Base-by-base conservation (phyloP, 2,888 invertebrate species). In the Pinctada fucata region DNA sequence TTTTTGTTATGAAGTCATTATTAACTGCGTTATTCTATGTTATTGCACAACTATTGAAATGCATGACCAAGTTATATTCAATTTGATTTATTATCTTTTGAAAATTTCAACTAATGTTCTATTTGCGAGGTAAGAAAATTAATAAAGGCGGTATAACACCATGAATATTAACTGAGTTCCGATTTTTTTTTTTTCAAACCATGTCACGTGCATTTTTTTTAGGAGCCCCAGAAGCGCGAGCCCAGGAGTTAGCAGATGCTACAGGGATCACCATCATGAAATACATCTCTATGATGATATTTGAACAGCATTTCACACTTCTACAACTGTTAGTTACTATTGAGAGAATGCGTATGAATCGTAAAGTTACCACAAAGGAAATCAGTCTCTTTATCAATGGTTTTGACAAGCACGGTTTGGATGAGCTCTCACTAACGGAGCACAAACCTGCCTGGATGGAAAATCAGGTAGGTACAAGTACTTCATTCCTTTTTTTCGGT, bases 331-430 rank as follows among this genome's bases (percentile, higher is more conserved):
- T 91, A 13, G 85, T 91, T 5, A 84, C 91, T n/a, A 81, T 92
- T 70, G 91, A 92, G 82, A 85, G 88, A 48, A 84, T 91, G 81
- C 80, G 88, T 51, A 82, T 89, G 74, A 79, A 80, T n/a, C 84
- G 86, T 66, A 87, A 90, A 68, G 88, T 91, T 13, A 88, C 89
- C 50, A 84, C 80, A 68, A 88, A 90, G 81, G 92, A 92, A 75
- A 84, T 91, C 10, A 88, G 88, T 52, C 81, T 91, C 58, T 92
- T 91, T 83, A 86, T 92, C 49, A 90, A 91, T 80, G 91, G 91
- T 31, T 88, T 91, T 78, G 88, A 90, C 71, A 89, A 89, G 65
- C 85, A 85, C 13, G 88, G 88, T 1, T 72, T 90, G 4, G 88
- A 88, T 69, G 88, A 89, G 72, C 75, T 79, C 1, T 76, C 85